Percentiles rank a stretch among this genome's conserved stretches.
phyloP scores from a whole-genome alignment of 2,888 invertebrate species.

The Drepanosiphum platanoidis region DNA sequence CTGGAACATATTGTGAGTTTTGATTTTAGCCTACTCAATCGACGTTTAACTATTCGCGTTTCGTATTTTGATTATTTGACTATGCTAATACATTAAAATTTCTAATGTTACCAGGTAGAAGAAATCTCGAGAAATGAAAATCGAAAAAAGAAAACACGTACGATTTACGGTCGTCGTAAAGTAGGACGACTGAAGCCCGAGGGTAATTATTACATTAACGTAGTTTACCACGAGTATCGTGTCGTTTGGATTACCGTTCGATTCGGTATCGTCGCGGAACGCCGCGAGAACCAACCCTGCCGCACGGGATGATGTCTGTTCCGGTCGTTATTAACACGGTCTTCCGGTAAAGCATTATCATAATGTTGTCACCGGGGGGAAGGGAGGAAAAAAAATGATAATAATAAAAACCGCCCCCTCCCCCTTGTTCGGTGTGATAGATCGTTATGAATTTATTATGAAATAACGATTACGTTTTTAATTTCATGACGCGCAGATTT shows the following conservation, averaged over 20 bases:
- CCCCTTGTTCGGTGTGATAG: constrained; percentile 6
- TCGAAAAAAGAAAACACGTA: no score
- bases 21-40: no score
- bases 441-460: constrained; percentile 47
- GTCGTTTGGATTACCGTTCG: background rate
- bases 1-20: no score
- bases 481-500: constrained; percentile 56
- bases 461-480: constrained; percentile 53
- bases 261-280: background rate
- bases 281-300: background rate
- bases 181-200: no score
- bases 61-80: no score
- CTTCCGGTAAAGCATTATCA: constrained; percentile 3
- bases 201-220: no score
- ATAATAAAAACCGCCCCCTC: constrained; percentile 10
- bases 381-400: constrained; percentile 8
- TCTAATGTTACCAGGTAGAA: no score
- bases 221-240: no score
- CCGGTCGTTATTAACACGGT: constrained; percentile 8
- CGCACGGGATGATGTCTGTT: background rate
- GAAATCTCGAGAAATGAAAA: no score
- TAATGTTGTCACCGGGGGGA: background rate
- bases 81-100: no score
- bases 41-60: no score
- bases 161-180: no score